Conservation (phyloP, 2,888 invertebrate species). For the Ectemnius lituratus region DNA sequence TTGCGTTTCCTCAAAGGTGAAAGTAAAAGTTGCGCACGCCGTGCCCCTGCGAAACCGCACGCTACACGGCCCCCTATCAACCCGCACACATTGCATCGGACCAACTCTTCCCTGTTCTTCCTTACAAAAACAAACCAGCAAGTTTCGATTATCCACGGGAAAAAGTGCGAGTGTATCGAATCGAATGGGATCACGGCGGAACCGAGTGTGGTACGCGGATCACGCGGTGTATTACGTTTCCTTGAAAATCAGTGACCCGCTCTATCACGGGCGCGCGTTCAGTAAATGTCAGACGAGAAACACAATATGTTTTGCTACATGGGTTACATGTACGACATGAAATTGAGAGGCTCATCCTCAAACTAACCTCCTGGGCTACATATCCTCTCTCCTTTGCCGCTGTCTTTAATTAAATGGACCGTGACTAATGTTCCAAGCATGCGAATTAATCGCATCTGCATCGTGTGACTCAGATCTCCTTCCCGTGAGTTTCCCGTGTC, state of each 20-base stretch:
- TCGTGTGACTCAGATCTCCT: constrained; percentile 45
- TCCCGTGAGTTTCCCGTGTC: constrained; percentile 35
- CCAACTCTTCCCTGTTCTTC: too few species aligned
- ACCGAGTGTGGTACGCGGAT: too few species aligned
- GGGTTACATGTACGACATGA: neutral
- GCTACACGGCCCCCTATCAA: constrained; percentile 43
- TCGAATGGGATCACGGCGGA: neutral
- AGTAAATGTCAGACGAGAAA: too few species aligned
- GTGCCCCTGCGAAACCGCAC: constrained; percentile 34
- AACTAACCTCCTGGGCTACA: too few species aligned
- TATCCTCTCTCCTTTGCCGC: neutral
- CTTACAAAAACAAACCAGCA: too few species aligned
- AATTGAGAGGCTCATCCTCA: neutral
- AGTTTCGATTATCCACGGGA: too few species aligned
- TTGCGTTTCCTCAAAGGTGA: constrained; percentile 60
- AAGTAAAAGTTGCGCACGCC: constrained; percentile 54
- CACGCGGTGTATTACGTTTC: too few species aligned
- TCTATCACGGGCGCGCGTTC: too few species aligned
- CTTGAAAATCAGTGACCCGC: too few species aligned
- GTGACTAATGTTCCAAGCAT: constrained; percentile 40
- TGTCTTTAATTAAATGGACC: constrained; percentile 47
- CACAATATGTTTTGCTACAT: too few species aligned
- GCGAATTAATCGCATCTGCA: constrained; percentile 34
- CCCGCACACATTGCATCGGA: constrained; percentile 14
- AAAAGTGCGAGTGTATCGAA: constrained; percentile 4